Evolutionary conservation across 2,888 invertebrate genomes (phyloP), one percentile per base, ranked within the genome.

Genomic region (Acanthosepion esculentum): DNA sequence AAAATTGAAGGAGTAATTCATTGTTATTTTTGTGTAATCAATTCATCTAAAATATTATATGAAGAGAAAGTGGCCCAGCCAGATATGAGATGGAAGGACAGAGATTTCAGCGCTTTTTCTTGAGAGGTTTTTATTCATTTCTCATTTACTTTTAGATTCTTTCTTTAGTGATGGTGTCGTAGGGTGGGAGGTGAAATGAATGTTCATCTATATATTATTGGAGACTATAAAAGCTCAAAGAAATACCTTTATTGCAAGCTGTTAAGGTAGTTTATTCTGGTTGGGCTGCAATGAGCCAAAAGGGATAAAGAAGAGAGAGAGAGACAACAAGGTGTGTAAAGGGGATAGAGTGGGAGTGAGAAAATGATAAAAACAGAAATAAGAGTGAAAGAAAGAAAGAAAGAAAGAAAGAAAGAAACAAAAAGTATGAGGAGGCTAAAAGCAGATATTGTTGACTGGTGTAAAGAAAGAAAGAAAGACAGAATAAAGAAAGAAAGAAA

Each of bases 1-100:
- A 78, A 78, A 78, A 78, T 78, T 78, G 78, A 78, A 78, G 78
- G 78, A 78, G 78, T 78, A 78, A 78, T 78, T 78, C 78, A 78
- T 78, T 78, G 78, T 78, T 78, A 78, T 78, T 78, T 78, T 78
- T 78, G 78, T 78, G 78, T n/a, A 78, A 78, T 78, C 78, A n/a
- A 78, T 78, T 78, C 78, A 78, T 78, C 78, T 78, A 33, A 78
- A 78, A 78, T 78, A 78, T 78, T 78, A 78, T 78, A n/a, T n/a
- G n/a, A 78, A 33, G 33, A 78, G 78, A 78, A 78, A 78, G 33
- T 78, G 78, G 78, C n/a, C n/a, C 78, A 78, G 78, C 18, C 78
- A 78, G 78, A 78, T n/a, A 78, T n/a, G n/a, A 78, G 78, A 78
- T 78, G 78, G 78, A 78, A 78, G 78, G 78, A 78, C 78, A n/a